phyloP scores from a whole-genome alignment of 2,888 invertebrate genomes.

The Cosmopolites sordidus region DNA sequence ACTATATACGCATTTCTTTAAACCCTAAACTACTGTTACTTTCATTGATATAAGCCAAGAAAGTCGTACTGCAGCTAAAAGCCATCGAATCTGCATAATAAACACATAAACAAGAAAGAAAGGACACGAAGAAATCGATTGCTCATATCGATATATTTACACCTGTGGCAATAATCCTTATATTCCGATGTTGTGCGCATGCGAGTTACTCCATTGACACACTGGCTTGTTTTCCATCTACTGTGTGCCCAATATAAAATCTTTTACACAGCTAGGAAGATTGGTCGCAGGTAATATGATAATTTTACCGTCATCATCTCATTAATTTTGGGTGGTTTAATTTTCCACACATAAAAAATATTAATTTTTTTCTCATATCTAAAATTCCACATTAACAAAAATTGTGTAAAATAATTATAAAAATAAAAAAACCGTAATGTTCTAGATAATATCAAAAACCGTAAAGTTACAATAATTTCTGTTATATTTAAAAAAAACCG shows the following conservation, averaged over 20 bases:
- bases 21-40: too few relatives aligned
- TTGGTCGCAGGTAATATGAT: slow-evolving; percentile 29
- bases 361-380: too few relatives aligned
- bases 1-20: too few relatives aligned
- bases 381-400: too few relatives aligned
- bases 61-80: too few relatives aligned
- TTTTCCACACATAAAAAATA: too few relatives aligned
- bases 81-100: not conserved
- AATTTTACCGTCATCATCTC: slow-evolving; percentile 25
- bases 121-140: not conserved
- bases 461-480: too few relatives aligned
- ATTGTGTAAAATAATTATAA: too few relatives aligned
- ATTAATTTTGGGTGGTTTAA: not conserved
- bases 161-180: slow-evolving; percentile 33
- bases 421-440: too few relatives aligned
- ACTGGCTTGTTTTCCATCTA: slow-evolving; percentile 53
- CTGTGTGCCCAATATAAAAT: slow-evolving; percentile 48
- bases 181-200: slow-evolving; percentile 37
- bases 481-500: too few relatives aligned
- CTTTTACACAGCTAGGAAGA: slow-evolving; percentile 42
- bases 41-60: too few relatives aligned
- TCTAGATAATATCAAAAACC: too few relatives aligned
- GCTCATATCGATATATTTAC: slow-evolving; percentile 31
- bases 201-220: slow-evolving; percentile 48
- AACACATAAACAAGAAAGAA: slow-evolving; percentile 1